Evolutionary conservation across 2,888 invertebrate species (phyloP), one percentile per base, ranked within the genome.

Genomic region (Balanococcus diminutus): DNA sequence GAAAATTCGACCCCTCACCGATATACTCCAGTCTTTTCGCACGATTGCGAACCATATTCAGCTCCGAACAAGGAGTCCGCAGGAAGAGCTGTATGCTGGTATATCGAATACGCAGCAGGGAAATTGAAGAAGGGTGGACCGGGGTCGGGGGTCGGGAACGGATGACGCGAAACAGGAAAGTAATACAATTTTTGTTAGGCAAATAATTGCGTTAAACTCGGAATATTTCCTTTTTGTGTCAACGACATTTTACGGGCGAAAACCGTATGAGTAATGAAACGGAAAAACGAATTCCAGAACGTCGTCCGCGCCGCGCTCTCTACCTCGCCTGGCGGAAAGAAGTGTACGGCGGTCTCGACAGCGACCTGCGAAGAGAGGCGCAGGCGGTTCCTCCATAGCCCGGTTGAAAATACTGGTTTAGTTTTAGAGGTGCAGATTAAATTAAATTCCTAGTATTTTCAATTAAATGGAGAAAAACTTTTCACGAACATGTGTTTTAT

Each of bases 371-470:
- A 19, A 5, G 19, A 16, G 25, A 72, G 5, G 1, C 16, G 1
- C 16, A 14, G 72, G 28, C 9, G 72, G 16, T 14, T 9, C 9
- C 28, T 72, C 72, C 22, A 72, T 36, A 25, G 81, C 42, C 25
- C 42, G 81, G 22, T 25, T 31, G 82, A 51, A 56, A 83, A 83
- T 36, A 84, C 84, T 72, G 72, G 84, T 72, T 84, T 72, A 84
- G 72, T 84, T 84, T 84, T 84, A 72, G 56, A 56, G 84, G 84
- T 72, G 72, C 84, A 67, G 28, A 72, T 67, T 84, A 84, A 84
- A 84, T 84, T 67, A 72, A 84, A 84, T 84, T 84, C 84, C 84
- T 84, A 67, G 72, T 84, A 61, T 84, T 84, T 84, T 84, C 84
- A 84, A 84, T 84, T 67, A 72, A 67, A 39, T 67, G 83, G 72